Evolutionary conservation across 2,797 vertebrate species (phyloP).

Genomic region (Astyanax mexicanus): DNA sequence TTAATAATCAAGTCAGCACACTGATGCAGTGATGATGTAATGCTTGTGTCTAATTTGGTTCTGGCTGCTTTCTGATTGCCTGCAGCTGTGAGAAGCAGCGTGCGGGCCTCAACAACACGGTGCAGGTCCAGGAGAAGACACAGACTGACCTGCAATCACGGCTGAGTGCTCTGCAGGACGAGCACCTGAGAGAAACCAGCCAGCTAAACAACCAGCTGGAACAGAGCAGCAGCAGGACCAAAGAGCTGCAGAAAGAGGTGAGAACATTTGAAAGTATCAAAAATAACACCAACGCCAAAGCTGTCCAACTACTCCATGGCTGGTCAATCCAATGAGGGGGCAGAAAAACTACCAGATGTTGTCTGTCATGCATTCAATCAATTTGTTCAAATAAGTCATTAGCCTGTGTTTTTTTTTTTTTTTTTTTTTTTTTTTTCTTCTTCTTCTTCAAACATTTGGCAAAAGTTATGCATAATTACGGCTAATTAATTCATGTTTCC

Average conservation of each 20-base stretch:
- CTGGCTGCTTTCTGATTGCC: conserved; percentile 20
- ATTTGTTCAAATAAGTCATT: too few relatives aligned
- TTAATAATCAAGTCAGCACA: not conserved
- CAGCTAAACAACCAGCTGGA: conserved; percentile 88
- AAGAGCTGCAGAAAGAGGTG: conserved; percentile 92
- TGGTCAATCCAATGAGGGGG: too few relatives aligned
- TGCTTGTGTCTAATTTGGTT: not conserved
- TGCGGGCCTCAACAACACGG: conserved; percentile 83
- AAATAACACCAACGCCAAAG: too few relatives aligned
- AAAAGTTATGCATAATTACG: too few relatives aligned
- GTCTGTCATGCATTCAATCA: too few relatives aligned
- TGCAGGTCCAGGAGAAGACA: conserved; percentile 86
- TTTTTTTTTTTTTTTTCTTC: too few relatives aligned
- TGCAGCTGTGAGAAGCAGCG: conserved; percentile 89
- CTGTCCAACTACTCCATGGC: too few relatives aligned
- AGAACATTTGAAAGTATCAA: not conserved
- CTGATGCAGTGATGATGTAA: conserved; percentile 1
- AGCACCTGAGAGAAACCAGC: conserved; percentile 86
- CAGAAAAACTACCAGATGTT: too few relatives aligned
- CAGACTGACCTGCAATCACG: conserved; percentile 89
- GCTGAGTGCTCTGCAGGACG: conserved; percentile 86
- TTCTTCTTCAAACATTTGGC: too few relatives aligned
- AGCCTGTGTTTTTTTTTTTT: too few relatives aligned
- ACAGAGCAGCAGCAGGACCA: conserved; percentile 86
- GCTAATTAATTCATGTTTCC: too few relatives aligned